phyloP scores from a whole-genome alignment of 1,140 invertebrate species.

The Neomicropteryx cornuta region DNA sequence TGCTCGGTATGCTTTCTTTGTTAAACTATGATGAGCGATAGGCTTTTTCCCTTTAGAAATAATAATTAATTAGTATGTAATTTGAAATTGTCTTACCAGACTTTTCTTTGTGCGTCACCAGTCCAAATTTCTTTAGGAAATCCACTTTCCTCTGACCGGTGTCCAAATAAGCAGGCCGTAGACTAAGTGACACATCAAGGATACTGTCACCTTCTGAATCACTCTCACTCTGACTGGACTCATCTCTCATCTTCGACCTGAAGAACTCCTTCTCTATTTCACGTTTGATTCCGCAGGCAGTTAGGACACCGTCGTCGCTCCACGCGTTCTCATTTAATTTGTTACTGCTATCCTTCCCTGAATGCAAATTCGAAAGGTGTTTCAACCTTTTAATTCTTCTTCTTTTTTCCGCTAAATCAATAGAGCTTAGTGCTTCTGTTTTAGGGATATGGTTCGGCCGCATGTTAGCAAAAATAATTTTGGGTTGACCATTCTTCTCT shows the following conservation, averaged over 20 bases:
- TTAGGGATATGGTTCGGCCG: slow-evolving; percentile 20
- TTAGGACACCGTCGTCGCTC: too few species aligned
- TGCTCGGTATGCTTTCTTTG: too few species aligned
- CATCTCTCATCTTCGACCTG: slow-evolving; percentile 19
- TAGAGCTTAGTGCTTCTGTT: slow-evolving; percentile 27
- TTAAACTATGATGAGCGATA: too few species aligned
- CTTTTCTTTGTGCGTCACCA: slow-evolving; percentile 23
- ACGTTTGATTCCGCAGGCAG: slow-evolving; percentile 28
- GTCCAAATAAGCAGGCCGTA: too few species aligned
- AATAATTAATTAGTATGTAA: too few species aligned
- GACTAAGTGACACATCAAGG: slow-evolving; percentile 12
- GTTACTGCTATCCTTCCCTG: too few species aligned
- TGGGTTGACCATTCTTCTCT: too few species aligned
- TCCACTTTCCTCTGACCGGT: slow-evolving; percentile 19
- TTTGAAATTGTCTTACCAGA: too few species aligned
- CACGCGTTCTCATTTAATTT: too few species aligned
- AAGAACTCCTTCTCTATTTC: slow-evolving; percentile 31
- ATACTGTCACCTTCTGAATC: slow-evolving; percentile 30
- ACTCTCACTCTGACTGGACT: slow-evolving; percentile 25
- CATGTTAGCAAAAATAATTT: slow-evolving; percentile 28
- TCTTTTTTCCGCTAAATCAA: slow-evolving; percentile 33
- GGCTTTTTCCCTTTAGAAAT: too few species aligned
- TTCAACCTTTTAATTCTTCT: slow-evolving; percentile 24
- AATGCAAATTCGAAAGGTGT: slow-evolving; percentile 23
- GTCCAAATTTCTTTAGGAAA: slow-evolving; percentile 27